Evolutionary conservation across 2,888 invertebrate species (phyloP).

Genomic region (Volucella zonaria): DNA sequence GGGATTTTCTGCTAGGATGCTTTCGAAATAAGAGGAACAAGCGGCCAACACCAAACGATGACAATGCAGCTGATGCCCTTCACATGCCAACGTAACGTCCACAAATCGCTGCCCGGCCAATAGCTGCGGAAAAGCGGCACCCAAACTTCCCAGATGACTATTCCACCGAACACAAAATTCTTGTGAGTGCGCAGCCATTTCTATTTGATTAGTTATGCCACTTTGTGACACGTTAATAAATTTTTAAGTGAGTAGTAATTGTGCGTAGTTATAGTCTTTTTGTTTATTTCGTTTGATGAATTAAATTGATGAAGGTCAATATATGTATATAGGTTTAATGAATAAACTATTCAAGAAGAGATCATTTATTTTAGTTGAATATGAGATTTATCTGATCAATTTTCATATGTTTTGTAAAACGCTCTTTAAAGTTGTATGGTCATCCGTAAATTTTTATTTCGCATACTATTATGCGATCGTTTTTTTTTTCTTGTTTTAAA

Average conservation of each 20-base stretch:
- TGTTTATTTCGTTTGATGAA: not conserved
- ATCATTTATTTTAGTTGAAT: too few species aligned
- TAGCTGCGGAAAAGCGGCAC: conserved; percentile 82
- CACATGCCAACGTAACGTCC: conserved; percentile 94
- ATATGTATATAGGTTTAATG: too few species aligned
- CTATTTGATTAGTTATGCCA: conserved; percentile 57
- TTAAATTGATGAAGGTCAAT: not conserved
- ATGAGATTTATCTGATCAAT: too few species aligned
- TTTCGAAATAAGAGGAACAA: conserved; percentile 92
- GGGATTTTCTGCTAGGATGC: conserved; percentile 90
- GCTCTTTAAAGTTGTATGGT: too few species aligned
- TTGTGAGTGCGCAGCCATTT: conserved; percentile 77
- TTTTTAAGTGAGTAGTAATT: conserved; percentile 7
- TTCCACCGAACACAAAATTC: conserved; percentile 83
- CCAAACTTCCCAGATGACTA: conserved; percentile 82
- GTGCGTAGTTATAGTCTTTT: not conserved
- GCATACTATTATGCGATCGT: too few species aligned
- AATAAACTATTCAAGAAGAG: too few species aligned
- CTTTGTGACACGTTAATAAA: not conserved
- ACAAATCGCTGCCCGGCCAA: conserved; percentile 86
- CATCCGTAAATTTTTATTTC: too few species aligned
- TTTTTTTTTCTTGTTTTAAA: not conserved
- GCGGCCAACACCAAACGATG: conserved; percentile 94
- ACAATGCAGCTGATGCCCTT: conserved; percentile 91
- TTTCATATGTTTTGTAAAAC: too few species aligned